A percentile compares a stretch with the other conserved stretches of the same genome.
Conservation (phyloP, 2,113 vertebrate species). For the Mesoclemmys tuberculata region DNA sequence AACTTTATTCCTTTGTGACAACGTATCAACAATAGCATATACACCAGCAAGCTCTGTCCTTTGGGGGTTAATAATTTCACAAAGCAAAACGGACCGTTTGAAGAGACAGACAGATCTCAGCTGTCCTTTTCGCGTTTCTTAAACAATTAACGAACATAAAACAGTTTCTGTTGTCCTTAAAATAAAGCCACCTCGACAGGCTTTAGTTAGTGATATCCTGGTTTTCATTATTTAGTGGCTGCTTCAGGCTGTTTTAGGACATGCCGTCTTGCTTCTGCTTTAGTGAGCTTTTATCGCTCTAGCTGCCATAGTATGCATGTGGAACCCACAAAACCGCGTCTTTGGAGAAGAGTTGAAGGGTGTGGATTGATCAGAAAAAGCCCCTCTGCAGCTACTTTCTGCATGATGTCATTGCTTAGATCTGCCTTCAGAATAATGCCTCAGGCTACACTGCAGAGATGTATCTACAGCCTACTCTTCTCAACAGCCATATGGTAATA, state of each 20-base stretch:
- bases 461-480: constrained; percentile 1
- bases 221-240: not conserved
- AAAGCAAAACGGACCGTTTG: not conserved
- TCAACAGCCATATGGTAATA: constrained; percentile 15
- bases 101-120: not conserved
- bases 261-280: accelerated
- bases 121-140: not conserved
- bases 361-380: not conserved
- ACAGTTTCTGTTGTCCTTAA: not conserved
- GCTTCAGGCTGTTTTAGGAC: not conserved
- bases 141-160: not conserved
- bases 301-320: not conserved
- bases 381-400: constrained; percentile 16
- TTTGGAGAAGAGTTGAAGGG: constrained; percentile 47
- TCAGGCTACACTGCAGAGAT: not conserved
- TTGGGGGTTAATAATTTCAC: not conserved
- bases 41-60: not conserved
- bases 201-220: not conserved
- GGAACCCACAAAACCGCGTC: constrained; percentile 16
- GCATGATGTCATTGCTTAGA: constrained; percentile 55
- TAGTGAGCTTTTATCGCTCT: not conserved
- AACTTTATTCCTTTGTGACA: not conserved
- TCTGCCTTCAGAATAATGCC: constrained; percentile 35
- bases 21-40: accelerated
- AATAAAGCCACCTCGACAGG: not conserved